These are phyloP conservation scores for Microctonus brassicae DNA, from an alignment of 2,888 invertebrate species.

Conservation along the genomic window DNA sequence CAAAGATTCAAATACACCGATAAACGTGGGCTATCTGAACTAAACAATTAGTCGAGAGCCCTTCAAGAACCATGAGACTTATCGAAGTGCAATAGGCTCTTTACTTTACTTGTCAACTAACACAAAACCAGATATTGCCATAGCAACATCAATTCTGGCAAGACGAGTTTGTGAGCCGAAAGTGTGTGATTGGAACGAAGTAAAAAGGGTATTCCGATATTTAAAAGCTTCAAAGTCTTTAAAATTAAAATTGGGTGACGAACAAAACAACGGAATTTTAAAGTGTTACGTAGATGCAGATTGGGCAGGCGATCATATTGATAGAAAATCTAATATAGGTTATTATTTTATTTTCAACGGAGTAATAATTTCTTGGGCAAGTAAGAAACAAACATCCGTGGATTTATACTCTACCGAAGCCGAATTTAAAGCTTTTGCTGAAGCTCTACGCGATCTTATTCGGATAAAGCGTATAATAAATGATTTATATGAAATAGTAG, in stretches of 20 bases:
- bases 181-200: slow-evolving; percentile 51
- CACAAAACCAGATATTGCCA: slow-evolving; percentile 46
- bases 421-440: slow-evolving; percentile 47
- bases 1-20: slow-evolving; percentile 36
- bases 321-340: slow-evolving; percentile 58
- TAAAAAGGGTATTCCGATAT: slow-evolving; percentile 51
- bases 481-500: no score
- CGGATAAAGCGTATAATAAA: no score
- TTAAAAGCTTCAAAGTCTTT: slow-evolving; percentile 46
- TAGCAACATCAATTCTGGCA: slow-evolving; percentile 47
- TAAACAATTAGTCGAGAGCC: not conserved
- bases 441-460: no score
- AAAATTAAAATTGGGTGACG: slow-evolving; percentile 31
- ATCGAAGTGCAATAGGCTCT: slow-evolving; percentile 42
- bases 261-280: slow-evolving; percentile 27
- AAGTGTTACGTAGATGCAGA: slow-evolving; percentile 58
- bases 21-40: slow-evolving; percentile 40
- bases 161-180: slow-evolving; percentile 50
- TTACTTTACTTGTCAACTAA: slow-evolving; percentile 45
- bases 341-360: slow-evolving; percentile 48
- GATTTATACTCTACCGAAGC: slow-evolving; percentile 49
- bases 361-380: slow-evolving; percentile 52
- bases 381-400: slow-evolving; percentile 51
- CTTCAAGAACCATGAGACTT: slow-evolving; percentile 32
- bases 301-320: slow-evolving; percentile 55